Evolutionary conservation across 2,113 vertebrate genomes (phyloP), one percentile per base, ranked within the genome.

Genomic region (Pelusios castaneus): DNA sequence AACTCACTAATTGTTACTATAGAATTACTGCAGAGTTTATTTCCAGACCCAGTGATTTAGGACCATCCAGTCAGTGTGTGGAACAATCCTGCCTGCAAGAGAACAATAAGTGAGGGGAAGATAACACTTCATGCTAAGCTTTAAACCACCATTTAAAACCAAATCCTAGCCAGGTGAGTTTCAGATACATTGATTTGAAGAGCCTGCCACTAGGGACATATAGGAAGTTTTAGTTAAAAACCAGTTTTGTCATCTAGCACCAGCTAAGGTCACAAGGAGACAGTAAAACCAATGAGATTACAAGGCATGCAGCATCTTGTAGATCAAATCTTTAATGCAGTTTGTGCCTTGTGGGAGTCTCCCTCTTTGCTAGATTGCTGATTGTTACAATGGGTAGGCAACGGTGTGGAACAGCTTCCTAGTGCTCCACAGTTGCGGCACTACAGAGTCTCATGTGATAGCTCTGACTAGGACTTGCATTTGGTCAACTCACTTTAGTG

Each of bases 401-500:
- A 2, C 0, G 2, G 27, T 49, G 90, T 12, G 2, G 27, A 12
- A 82, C 0, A 0, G 19, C 3, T 12, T 70, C n/a, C 63, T 52
- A 1, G 1, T 70, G 51, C 3, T 63, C 54, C 31, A 78, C 1
- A 0, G 9, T 16, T 51, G 54, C 10, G 31, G 79, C 87, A 80
- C 2, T 5, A 0, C 0, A 38, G 25, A 78, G 82, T 1, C 0
- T 76, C 25, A 76, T 8, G 4, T 84, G 38, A 17, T 0, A 0
- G 16, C 2, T 85, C 75, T 87, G 52, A 77, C 41, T 19, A 87
- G 76, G 29, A 91, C 76, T 45, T 67, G 29, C 19, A 7, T 80
- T 89, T 49, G 70, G 60, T 70, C 90, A 73, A 19, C 0, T 0
- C 7, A 70, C 63, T 82, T 24, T 77, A 81, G 54, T 27, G 24